Evolutionary conservation across 2,113 vertebrate species (phyloP).

Genomic region (pig (Sus scrofa)): T2T-Sscrofa CM000821.6:90918501-90919000

Average conservation of each 20-base stretch:
- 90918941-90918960: too few relatives aligned
- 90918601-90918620: background rate
- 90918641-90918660: background rate
- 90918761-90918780: background rate
- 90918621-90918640: background rate
- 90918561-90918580: background rate
- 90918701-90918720: background rate
- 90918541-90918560: background rate
- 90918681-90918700: background rate
- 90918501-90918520: background rate
- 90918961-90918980: too few relatives aligned
- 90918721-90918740: background rate
- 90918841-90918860: too few relatives aligned
- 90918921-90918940: too few relatives aligned
- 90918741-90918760: background rate
- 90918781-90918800: background rate
- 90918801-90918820: too few relatives aligned
- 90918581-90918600: background rate
- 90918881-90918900: too few relatives aligned
- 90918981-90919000: too few relatives aligned
- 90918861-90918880: too few relatives aligned
- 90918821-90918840: too few relatives aligned
- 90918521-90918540: too few relatives aligned
- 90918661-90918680: background rate
- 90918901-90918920: too few relatives aligned